Conservation (phyloP, 2,797 vertebrate species). For the Lacerta agilis region DNA sequence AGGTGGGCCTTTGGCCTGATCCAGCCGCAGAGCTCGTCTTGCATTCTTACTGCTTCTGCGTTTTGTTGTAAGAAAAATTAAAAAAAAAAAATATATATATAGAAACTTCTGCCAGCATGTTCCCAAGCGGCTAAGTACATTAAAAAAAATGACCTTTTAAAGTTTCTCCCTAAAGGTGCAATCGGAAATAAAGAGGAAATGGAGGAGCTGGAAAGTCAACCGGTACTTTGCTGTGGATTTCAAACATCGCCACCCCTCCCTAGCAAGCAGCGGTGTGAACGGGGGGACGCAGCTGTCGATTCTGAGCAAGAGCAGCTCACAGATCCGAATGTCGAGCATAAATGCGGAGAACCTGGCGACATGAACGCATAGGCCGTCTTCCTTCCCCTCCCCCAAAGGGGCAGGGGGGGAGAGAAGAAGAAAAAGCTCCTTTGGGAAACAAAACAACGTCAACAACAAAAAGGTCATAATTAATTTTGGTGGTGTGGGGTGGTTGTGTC, state of each 20-base stretch:
- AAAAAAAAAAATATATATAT: too few relatives aligned
- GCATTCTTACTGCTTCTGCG: background rate
- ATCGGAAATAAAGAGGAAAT: slow-evolving; percentile 99
- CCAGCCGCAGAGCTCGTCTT: background rate
- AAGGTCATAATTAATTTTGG: slow-evolving; percentile 31
- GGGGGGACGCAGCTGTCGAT: slow-evolving; percentile 98
- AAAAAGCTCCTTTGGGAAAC: slow-evolving; percentile 16
- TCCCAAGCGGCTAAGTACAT: slow-evolving; percentile 82
- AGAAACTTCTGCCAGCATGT: slow-evolving; percentile 66
- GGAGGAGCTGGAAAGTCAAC: slow-evolving; percentile 99
- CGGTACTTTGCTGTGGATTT: slow-evolving; percentile 99
- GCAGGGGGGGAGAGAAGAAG: too few relatives aligned
- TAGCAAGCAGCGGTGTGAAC: slow-evolving; percentile 98
- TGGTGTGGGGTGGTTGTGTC: slow-evolving; percentile 42
- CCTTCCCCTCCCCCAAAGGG: background rate
- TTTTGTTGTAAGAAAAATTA: too few relatives aligned
- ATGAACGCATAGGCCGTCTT: slow-evolving; percentile 77
- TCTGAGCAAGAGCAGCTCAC: slow-evolving; percentile 99
- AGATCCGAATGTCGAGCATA: slow-evolving; percentile 98
- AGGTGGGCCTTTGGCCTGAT: too few relatives aligned
- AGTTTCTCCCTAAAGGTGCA: slow-evolving; percentile 97
- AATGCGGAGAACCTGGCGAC: slow-evolving; percentile 94
- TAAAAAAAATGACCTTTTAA: slow-evolving; percentile 88
- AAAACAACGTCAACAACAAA: slow-evolving; percentile 28
- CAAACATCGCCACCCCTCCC: slow-evolving; percentile 96